Evolutionary conservation across 2,888 invertebrate genomes (phyloP), one percentile per base, ranked within the genome.

Genomic region (Dastarcus helophoroides): DNA sequence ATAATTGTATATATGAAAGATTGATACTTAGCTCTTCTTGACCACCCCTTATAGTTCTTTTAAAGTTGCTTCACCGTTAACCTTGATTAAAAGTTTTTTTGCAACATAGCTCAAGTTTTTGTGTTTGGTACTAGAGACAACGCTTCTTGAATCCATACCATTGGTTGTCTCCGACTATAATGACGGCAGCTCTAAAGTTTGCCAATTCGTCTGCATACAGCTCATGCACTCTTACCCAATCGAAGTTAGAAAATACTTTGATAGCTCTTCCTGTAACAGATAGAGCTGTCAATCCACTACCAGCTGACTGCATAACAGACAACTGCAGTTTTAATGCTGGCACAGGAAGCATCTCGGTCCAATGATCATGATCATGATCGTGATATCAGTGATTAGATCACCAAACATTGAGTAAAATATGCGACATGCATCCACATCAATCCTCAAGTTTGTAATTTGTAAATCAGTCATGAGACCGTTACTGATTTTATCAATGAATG

Each of bases 171-270:
- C n/a, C n/a, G n/a, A n/a, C n/a, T n/a, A n/a, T n/a, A n/a, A n/a
- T n/a, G n/a, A n/a, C n/a, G n/a, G n/a, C n/a, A n/a, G n/a, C n/a
- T n/a, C n/a, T n/a, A n/a, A n/a, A n/a, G n/a, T n/a, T n/a, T n/a
- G n/a, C n/a, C n/a, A n/a, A n/a, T n/a, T n/a, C n/a, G n/a, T n/a
- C n/a, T 19, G 19, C n/a, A n/a, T 7, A 19, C 19, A 19, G 6
- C n/a, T 7, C 19, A 19, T 19, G 19, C 6, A 19, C 19, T 19
- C 19, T 19, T 6, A 7, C n/a, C 19, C 19, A 19, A 19, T 19
- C n/a, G 19, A 19, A 19, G 19, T 19, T 19, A 19, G n/a, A 6
- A 19, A 19, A 19, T n/a, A 19, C 19, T 19, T n/a, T 19, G 7
- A 19, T n/a, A 19, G 19, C 19, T 7, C 19, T 6, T 7, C 19